Evolutionary conservation across 2,888 invertebrate species (phyloP), one percentile per base, ranked within the genome.

Genomic region (Athalia circularis): DNA sequence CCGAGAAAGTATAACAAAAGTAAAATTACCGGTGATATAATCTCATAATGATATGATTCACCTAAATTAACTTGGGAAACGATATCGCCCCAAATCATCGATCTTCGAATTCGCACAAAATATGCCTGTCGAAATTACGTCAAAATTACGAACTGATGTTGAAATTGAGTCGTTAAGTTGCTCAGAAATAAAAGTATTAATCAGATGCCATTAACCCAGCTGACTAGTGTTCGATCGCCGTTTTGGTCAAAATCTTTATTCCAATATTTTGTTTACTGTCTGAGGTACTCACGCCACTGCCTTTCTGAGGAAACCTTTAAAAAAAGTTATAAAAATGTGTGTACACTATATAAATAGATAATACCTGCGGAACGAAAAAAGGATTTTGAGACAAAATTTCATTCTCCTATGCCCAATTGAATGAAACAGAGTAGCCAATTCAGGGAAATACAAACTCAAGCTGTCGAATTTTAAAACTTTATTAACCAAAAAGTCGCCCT

Each of bases 231-330:
- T 29, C 11, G 9, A 64, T 64, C 43, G 64, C 6, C n/a, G 15
- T 11, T 43, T 29, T 11, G 64, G 43, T 64, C 64, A 64, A 45
- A 45, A 45, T 43, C 5, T n/a, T 5, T 8, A 43, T 64, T 47
- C 45, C 45, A 64, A n/a, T 8, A 64, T 9, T 62, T 15, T 2
- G 29, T 43, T 64, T 64, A 64, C 64, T 64, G 45, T 64, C 64
- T 64, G 43, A 64, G 64, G 45, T 64, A 43, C 29, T 64, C 45
- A n/a, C n/a, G 45, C 64, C 43, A 64, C 64, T 45, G 47, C 11
- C 47, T 45, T 64, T n/a, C 64, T 45, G 45, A 13, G 6, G 48
- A 65, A 29, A 29, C 29, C 29, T 29, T 29, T 29, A 2, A 29
- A 7, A 13, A n/a, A 65, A 13, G 48, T 15, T 47, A 65, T 4